Evolutionary conservation across 2,888 invertebrate species (phyloP).

Genomic region (Netelia virgata): DNA sequence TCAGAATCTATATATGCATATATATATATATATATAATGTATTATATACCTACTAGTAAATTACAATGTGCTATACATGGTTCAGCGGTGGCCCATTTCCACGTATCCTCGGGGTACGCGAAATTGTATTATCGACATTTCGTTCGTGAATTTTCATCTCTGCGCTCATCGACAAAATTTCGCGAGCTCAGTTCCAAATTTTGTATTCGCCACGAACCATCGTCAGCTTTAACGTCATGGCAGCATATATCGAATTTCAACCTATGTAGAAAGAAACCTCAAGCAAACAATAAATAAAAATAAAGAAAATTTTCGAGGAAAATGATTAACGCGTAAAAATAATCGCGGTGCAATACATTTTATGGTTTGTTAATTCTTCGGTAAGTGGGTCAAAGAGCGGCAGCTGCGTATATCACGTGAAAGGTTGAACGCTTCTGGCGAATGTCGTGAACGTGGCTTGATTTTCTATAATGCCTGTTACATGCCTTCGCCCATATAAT

Average conservation of each 20-base stretch:
- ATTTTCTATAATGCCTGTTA: constrained; percentile 32
- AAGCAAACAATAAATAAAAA: not conserved
- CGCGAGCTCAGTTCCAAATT: not conserved
- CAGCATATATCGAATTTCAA: constrained; percentile 15
- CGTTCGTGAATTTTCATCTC: constrained; percentile 9
- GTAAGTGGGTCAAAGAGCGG: constrained; percentile 64
- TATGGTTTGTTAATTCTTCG: constrained; percentile 54
- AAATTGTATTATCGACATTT: constrained; percentile 15
- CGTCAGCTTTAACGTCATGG: constrained; percentile 4
- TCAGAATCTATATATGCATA: too few relatives aligned
- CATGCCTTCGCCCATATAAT: not conserved
- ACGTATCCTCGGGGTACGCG: not conserved
- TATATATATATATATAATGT: too few relatives aligned
- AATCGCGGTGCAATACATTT: constrained; percentile 48
- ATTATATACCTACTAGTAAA: not conserved
- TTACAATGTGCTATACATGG: constrained; percentile 16
- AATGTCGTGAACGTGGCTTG: constrained; percentile 58
- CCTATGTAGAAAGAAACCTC: constrained; percentile 2
- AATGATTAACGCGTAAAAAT: constrained; percentile 59
- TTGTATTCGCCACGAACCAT: not conserved
- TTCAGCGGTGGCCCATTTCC: constrained; percentile 37
- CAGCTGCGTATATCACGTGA: constrained; percentile 54
- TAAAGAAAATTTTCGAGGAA: constrained; percentile 11
- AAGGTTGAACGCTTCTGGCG: constrained; percentile 63
- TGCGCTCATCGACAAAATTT: constrained; percentile 21